Base-by-base conservation (phyloP, 1,140 invertebrate genomes). In the Monomorium pharaonis region DNA sequence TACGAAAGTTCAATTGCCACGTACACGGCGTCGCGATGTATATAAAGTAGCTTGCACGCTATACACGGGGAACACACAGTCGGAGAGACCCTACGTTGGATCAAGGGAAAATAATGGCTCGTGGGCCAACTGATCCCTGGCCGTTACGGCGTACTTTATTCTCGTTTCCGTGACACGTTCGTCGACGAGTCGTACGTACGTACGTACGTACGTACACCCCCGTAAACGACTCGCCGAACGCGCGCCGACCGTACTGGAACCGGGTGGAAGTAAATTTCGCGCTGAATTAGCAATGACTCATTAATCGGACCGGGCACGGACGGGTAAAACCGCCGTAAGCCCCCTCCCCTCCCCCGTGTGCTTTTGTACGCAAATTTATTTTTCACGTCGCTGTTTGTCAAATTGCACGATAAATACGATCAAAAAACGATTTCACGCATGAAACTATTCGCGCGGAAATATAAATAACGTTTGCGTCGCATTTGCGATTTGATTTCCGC, bases 71-170 rank as follows among this genome's bases (percentile, higher is more conserved):
- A 58, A 69, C 58, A 58, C 78, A 33, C 51, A 30, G 42, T 42
- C 49, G 67, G 76, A 21, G 76, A 37, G 42, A 37, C 63, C 84
- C 63, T 70, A 24, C 54, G 85, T 86, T 63, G 85, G 77, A 86
- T 83, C 78, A 83, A 86, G 77, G 85, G 80, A 80, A 86, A 86
- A 86, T 86, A 83, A 86, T 86, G 85, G 77, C 78, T 81, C 85
- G 51, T 81, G 63, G 76, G 62, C 62, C 75, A 30, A 85, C 60
- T 65, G 76, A 67, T 81, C 75, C 63, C 63, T 67, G 76, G 78
- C 65, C 65, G 76, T 81, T 85, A 81, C 54, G 54, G 62, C 77
- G 65, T 81, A 81, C 84, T 85, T 85, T 81, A 78, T 85, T 85
- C 76, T 85, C 65, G 75, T 81, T 75, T 76, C 81, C 72, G 74